Evolutionary conservation across 2,888 invertebrate genomes (phyloP).

Genomic region (Polia nebulosa): DNA sequence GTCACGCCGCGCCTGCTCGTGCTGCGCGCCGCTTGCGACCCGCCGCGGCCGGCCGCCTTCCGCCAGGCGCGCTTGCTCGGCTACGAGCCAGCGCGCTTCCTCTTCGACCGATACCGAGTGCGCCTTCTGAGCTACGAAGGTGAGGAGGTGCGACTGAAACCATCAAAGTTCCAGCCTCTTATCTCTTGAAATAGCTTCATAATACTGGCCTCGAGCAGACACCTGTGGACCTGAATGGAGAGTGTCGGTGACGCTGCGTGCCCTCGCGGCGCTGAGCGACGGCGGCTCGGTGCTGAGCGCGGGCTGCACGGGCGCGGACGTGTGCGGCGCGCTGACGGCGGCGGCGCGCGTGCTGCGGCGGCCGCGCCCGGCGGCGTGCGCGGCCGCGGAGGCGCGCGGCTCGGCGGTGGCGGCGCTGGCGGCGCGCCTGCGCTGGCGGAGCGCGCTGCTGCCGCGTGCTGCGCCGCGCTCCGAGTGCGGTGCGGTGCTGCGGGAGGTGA

Average conservation of each 20-base stretch:
- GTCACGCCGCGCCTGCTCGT: slow-evolving; percentile 67
- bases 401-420: slow-evolving; percentile 71
- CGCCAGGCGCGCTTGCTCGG: slow-evolving; percentile 52
- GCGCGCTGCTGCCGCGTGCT: slow-evolving; percentile 70
- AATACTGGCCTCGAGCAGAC: slow-evolving; percentile 67
- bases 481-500: slow-evolving; percentile 66
- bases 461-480: slow-evolving; percentile 68
- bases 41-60: slow-evolving; percentile 65
- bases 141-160: slow-evolving; percentile 49
- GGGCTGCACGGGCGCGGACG: slow-evolving; percentile 72
- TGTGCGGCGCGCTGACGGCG: slow-evolving; percentile 71
- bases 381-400: slow-evolving; percentile 67
- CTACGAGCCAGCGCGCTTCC: slow-evolving; percentile 55
- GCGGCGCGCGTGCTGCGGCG: slow-evolving; percentile 68
- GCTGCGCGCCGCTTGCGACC: slow-evolving; percentile 77
- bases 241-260: slow-evolving; percentile 71
- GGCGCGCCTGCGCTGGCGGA: slow-evolving; percentile 74
- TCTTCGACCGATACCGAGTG: slow-evolving; percentile 34
- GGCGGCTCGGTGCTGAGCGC: slow-evolving; percentile 68
- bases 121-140: slow-evolving; percentile 71
- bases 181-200: background rate
- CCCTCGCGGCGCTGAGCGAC: slow-evolving; percentile 71
- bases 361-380: slow-evolving; percentile 66
- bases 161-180: background rate
- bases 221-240: slow-evolving; percentile 78